phyloP scores from a whole-genome alignment of 2,888 invertebrate genomes.

The Epinotia brunnichana region DNA sequence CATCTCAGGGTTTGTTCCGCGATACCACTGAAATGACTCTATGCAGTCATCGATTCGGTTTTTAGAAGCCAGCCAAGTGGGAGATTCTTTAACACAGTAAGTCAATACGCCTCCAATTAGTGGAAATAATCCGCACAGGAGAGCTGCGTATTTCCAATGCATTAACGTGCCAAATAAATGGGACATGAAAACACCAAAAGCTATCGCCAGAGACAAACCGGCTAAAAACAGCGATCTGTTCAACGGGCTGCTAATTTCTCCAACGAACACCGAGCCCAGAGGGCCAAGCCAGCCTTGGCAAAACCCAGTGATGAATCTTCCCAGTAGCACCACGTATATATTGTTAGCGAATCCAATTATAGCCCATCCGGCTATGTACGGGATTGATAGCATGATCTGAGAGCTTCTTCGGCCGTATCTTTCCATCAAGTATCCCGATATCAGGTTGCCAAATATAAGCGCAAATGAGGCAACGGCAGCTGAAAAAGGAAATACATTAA shows the following conservation, averaged over 20 bases:
- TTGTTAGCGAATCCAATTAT: constrained; percentile 81
- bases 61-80: constrained; percentile 86
- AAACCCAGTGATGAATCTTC: constrained; percentile 83
- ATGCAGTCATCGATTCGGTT: constrained; percentile 84
- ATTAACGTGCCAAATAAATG: constrained; percentile 87
- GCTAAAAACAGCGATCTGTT: constrained; percentile 86
- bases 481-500: constrained; percentile 59
- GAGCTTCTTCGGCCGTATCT: constrained; percentile 83
- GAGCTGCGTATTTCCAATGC: constrained; percentile 84
- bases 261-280: constrained; percentile 83
- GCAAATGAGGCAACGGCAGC: constrained; percentile 86
- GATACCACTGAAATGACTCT: constrained; percentile 84
- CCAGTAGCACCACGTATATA: constrained; percentile 75
- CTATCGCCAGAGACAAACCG: constrained; percentile 84
- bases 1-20: constrained; percentile 79
- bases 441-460: constrained; percentile 84
- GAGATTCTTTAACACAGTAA: constrained; percentile 86
- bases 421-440: constrained; percentile 85
- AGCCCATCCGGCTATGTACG: constrained; percentile 84
- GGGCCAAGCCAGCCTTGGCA: constrained; percentile 85
- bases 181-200: constrained; percentile 85
- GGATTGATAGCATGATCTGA: constrained; percentile 79
- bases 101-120: constrained; percentile 80
- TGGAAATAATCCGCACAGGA: constrained; percentile 82
- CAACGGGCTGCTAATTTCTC: constrained; percentile 84